These are phyloP conservation scores for Danionella cerebrum DNA, from an alignment of 2,113 vertebrate genomes.

Conservation along the genomic window DNA sequence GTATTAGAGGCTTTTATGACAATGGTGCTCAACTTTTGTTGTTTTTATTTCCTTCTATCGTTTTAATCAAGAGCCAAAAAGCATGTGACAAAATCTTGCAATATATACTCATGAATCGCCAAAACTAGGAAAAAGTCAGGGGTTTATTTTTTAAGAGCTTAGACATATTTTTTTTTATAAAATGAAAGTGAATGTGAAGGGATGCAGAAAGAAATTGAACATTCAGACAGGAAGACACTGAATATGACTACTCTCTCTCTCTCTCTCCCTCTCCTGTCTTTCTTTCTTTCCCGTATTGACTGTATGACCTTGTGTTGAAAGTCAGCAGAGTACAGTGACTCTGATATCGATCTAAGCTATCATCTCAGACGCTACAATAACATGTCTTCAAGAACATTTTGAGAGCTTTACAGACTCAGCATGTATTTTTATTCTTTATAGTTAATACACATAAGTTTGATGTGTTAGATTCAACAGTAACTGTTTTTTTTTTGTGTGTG, in stretches of 20 bases:
- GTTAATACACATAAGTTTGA: not conserved
- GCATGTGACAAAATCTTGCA: too few species aligned
- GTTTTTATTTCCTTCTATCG: too few species aligned
- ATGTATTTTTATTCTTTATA: not conserved
- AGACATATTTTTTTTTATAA: too few species aligned
- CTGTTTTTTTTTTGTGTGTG: slow-evolving; percentile 26
- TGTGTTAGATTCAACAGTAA: not conserved
- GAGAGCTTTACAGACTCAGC: not conserved
- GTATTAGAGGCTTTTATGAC: too few species aligned
- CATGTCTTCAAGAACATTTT: not conserved
- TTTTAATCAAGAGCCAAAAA: too few species aligned
- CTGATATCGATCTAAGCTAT: slow-evolving; percentile 22
- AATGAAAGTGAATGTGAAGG: not conserved
- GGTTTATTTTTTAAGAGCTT: too few species aligned
- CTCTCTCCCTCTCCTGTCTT: not conserved
- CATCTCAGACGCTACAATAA: not conserved
- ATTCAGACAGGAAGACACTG: not conserved
- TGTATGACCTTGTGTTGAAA: slow-evolving; percentile 17
- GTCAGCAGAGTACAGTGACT: not conserved
- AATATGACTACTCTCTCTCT: not conserved
- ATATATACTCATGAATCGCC: too few species aligned
- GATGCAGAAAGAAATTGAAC: too few species aligned
- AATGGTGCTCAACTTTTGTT: too few species aligned
- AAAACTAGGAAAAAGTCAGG: too few species aligned
- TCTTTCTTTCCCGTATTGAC: not conserved